A percentile compares a stretch with the other conserved stretches of the same genome.
Conservation (phyloP, 1,140 invertebrate genomes). For the Lordiphosa mommai region DNA sequence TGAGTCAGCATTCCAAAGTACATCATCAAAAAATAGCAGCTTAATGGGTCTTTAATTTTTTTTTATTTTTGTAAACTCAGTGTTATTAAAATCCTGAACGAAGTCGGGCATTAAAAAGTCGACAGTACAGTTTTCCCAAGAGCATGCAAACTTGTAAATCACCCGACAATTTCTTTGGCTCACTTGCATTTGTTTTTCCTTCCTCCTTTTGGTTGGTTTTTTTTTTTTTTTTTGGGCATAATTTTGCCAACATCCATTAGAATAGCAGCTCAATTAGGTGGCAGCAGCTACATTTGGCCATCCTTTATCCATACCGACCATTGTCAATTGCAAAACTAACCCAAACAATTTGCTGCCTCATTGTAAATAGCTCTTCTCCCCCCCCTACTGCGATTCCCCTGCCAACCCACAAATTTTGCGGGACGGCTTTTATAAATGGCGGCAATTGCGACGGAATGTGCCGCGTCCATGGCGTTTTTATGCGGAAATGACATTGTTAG, state of each 20-base stretch:
- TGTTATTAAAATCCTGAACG: too few relatives aligned
- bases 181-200: background rate
- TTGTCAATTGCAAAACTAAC: slow-evolving; percentile 53
- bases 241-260: slow-evolving; percentile 49
- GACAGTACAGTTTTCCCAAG: too few relatives aligned
- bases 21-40: too few relatives aligned
- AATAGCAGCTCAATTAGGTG: slow-evolving; percentile 54
- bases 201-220: background rate
- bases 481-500: slow-evolving; percentile 76
- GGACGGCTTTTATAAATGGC: slow-evolving; percentile 57
- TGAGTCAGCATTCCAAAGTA: too few relatives aligned
- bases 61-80: too few relatives aligned
- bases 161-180: too few relatives aligned
- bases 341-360: slow-evolving; percentile 51
- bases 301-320: slow-evolving; percentile 3
- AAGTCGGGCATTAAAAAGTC: too few relatives aligned
- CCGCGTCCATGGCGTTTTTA: slow-evolving; percentile 50
- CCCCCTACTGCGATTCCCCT: too few relatives aligned
- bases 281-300: slow-evolving; percentile 23
- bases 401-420: too few relatives aligned
- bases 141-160: too few relatives aligned
- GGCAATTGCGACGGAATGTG: slow-evolving; percentile 68
- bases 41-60: too few relatives aligned
- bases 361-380: slow-evolving; percentile 41
- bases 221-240: background rate